Evolutionary conservation across 2,888 invertebrate genomes (phyloP).

Genomic region (Zygothrica quintamaculata): DNA sequence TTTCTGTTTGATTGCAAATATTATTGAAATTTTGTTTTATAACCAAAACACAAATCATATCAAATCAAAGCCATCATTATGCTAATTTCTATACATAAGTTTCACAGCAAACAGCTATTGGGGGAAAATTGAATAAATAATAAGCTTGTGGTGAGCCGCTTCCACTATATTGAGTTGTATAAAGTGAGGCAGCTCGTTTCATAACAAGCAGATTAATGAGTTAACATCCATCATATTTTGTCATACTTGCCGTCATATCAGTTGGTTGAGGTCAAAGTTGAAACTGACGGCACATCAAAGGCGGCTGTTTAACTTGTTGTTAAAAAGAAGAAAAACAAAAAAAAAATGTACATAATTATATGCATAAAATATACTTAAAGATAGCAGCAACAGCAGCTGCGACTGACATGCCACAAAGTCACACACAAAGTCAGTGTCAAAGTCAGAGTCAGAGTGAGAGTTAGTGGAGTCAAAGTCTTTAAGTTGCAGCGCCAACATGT

Average conservation of each 20-base stretch:
- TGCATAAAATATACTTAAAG: slow-evolving; percentile 9
- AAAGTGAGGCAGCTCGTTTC: background rate
- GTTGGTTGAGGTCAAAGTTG: slow-evolving; percentile 45
- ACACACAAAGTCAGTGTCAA: no score
- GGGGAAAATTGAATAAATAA: background rate
- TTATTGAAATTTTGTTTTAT: slow-evolving; percentile 27
- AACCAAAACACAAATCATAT: background rate
- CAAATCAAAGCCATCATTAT: no score
- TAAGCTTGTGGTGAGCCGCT: background rate
- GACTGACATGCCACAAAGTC: slow-evolving; percentile 10
- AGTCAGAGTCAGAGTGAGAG: slow-evolving; percentile 3
- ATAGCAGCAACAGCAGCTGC: slow-evolving; percentile 9
- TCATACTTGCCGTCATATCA: slow-evolving; percentile 35
- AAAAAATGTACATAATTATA: slow-evolving; percentile 14
- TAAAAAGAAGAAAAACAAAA: no score
- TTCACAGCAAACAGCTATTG: background rate
- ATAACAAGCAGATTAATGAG: slow-evolving; percentile 21
- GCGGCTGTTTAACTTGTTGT: slow-evolving; percentile 14
- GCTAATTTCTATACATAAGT: background rate
- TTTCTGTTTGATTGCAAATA: no score
- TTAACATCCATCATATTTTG: slow-evolving; percentile 35
- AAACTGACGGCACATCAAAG: slow-evolving; percentile 49
- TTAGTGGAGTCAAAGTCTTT: slow-evolving; percentile 20
- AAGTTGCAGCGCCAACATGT: slow-evolving; percentile 63
- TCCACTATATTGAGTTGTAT: no score